Conservation (phyloP, 2,113 vertebrate species). For the Nothocercus julius region DNA sequence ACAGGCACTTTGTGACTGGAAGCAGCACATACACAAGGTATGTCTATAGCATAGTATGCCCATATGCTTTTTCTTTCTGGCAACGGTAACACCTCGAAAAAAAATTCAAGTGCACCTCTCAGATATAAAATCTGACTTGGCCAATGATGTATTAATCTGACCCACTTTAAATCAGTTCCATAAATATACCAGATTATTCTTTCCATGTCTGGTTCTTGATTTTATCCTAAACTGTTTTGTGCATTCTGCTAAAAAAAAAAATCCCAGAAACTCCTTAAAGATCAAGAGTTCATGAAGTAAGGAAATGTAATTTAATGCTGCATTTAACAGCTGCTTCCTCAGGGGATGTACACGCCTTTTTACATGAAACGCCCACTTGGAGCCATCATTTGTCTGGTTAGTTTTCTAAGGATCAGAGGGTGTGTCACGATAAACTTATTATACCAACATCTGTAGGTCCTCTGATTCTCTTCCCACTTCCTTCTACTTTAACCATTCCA, state of each 20-base stretch:
- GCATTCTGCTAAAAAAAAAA: neutral
- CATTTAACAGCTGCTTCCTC: constrained; percentile 14
- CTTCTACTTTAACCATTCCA: constrained; percentile 5
- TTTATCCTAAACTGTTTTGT: neutral
- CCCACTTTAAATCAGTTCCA: neutral
- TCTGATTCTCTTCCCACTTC: constrained; percentile 26
- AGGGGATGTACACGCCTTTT: neutral
- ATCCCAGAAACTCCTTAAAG: neutral
- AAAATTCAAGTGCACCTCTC: neutral
- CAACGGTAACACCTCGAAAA: neutral
- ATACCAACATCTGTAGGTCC: constrained; percentile 5
- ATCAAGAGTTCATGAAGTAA: neutral
- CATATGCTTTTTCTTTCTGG: neutral
- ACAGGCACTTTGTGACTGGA: neutral
- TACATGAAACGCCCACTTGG: neutral
- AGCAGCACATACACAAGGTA: neutral
- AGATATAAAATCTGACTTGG: neutral
- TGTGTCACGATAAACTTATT: constrained; percentile 8
- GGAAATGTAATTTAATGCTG: neutral
- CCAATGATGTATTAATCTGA: neutral
- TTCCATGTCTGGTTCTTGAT: neutral
- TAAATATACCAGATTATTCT: neutral
- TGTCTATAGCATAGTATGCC: neutral
- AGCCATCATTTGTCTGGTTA: constrained; percentile 3
- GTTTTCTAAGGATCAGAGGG: constrained; percentile 36